Evolutionary conservation across 1,140 invertebrate genomes (phyloP), one percentile per base, ranked within the genome.

Genomic region (Daktulosphaira vitifoliae): DNA sequence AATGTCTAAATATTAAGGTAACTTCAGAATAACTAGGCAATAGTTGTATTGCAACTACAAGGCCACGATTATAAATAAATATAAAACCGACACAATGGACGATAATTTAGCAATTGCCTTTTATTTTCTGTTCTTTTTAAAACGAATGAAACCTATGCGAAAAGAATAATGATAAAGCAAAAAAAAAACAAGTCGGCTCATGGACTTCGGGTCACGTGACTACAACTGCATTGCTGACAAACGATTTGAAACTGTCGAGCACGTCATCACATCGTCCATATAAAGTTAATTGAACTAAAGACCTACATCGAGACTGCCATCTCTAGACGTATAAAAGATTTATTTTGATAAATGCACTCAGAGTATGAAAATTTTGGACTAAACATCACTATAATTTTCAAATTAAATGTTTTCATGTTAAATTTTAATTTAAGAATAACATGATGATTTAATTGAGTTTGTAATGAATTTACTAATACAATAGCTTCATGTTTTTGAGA

Each of bases 251-350:
- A 62, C 42, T 46, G 42, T 38, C 54, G 23, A 38, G 54, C 56
- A 59, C 56, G 56, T 62, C 56, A 62, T 48, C 56, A 33, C 46
- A 62, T 62, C 56, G 26, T 48, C 56, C 56, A 62, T 62, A 62
- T 62, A 62, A 62, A 62, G 56, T 62, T 62, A 62, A 62, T 62
- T 62, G 56, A 62, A 46, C 65, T 59, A 53, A 66, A 66, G 54
- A 66, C 52, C 52, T 56, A 46, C 65, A 53, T 53, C 50, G 26
- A 39, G 37, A 9, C 37, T 26, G 44, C 42, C 65, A 62, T 66
- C 65, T 44, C 65, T 46, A 20, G 42, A 59, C 52, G 29, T 59
- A 59, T 42, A 38, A 52, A 29, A 53, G 23, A 39, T 20, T 53
- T 42, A 42, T 65, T 65, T 65, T 38, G 50, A 52, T 20, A 26